Conservation (phyloP, 2,888 invertebrate genomes). For the Heliconius ismenius region DNA sequence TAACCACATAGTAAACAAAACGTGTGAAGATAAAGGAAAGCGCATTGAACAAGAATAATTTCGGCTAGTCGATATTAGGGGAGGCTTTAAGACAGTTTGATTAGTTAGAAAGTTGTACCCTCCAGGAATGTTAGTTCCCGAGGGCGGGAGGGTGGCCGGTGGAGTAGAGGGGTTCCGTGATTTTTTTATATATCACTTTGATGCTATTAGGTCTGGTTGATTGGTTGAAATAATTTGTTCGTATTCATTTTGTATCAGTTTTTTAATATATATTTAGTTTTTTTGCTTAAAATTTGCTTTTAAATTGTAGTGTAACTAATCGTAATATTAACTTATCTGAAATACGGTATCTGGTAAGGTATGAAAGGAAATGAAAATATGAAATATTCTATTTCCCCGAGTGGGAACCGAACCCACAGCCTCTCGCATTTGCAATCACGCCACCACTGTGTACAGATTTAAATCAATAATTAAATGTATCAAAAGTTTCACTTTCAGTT, state of each 20-base stretch:
- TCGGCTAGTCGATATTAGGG: conserved; percentile 66
- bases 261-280: not conserved
- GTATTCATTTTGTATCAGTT: not conserved
- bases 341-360: too few relatives aligned
- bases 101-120: conserved; percentile 63
- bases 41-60: conserved; percentile 53
- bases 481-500: conserved; percentile 6
- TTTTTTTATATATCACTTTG: conserved; percentile 24
- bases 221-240: conserved; percentile 19
- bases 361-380: too few relatives aligned
- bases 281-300: too few relatives aligned
- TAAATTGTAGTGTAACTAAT: not conserved
- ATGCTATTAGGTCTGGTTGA: conserved; percentile 25
- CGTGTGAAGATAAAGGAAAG: conserved; percentile 12
- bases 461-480: conserved; percentile 6
- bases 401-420: too few relatives aligned
- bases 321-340: too few relatives aligned
- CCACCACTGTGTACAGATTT: not conserved
- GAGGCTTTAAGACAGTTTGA: conserved; percentile 73
- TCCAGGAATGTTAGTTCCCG: conserved; percentile 39
- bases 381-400: too few relatives aligned
- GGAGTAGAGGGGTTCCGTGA: not conserved
- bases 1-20: conserved; percentile 6
- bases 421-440: too few relatives aligned
- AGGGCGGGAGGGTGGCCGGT: conserved; percentile 11